Evolutionary conservation across 2,797 vertebrate genomes (phyloP).

Genomic region (Girardinus metallicus): DNA sequence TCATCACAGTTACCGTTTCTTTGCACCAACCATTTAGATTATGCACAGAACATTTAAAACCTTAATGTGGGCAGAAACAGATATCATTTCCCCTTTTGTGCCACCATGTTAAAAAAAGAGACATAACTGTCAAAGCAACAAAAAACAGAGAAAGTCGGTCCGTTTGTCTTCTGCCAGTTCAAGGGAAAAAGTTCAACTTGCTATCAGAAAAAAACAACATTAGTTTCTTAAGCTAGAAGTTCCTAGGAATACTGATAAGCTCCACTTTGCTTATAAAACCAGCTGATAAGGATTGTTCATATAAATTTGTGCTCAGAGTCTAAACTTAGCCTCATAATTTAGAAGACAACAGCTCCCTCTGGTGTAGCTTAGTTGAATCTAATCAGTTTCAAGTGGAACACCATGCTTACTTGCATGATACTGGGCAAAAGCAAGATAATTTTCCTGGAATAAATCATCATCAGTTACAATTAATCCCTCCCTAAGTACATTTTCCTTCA

Average conservation of each 20-base stretch:
- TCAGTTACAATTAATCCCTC: background rate
- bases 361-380: conserved; percentile 6
- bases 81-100: background rate
- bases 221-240: conserved; percentile 6
- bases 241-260: conserved; percentile 1
- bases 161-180: conserved; percentile 15
- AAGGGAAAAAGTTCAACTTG: background rate
- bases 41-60: background rate
- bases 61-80: background rate
- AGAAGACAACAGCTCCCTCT: conserved; percentile 43
- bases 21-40: background rate
- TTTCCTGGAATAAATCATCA: background rate
- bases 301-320: background rate
- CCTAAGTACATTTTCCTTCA: conserved; percentile 11
- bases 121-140: conserved; percentile 56
- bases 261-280: background rate
- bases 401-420: conserved; percentile 29
- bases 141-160: conserved; percentile 38
- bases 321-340: background rate
- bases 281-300: conserved; percentile 3
- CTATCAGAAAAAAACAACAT: background rate
- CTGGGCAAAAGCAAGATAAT: conserved; percentile 3
- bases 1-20: background rate
- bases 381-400: conserved; percentile 21
- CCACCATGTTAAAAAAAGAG: conserved; percentile 10